Evolutionary conservation across 2,888 invertebrate genomes (phyloP).

Genomic region (Sarcophaga caerulescens): DNA sequence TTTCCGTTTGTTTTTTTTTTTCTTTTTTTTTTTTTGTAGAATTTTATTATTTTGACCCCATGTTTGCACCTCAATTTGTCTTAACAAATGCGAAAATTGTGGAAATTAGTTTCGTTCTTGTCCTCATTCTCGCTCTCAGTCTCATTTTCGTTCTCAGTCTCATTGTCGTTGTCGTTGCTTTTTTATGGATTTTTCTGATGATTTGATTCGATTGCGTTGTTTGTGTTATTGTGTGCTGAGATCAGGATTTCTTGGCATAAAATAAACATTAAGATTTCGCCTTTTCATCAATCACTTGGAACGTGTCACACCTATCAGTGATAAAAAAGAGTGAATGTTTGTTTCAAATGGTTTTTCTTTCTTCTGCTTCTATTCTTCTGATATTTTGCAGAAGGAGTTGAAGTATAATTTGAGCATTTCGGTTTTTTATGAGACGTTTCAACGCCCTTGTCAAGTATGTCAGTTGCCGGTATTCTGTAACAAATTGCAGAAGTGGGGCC

Average conservation of each 20-base stretch:
- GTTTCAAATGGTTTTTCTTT: conserved; percentile 8
- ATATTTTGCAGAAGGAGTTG: conserved; percentile 31
- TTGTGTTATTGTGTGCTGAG: not conserved
- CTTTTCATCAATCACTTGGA: conserved; percentile 79
- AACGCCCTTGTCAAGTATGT: conserved; percentile 61
- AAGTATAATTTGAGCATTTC: conserved; percentile 7
- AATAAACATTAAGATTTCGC: conserved; percentile 67
- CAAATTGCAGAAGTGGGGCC: conserved; percentile 39
- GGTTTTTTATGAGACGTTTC: conserved; percentile 22
- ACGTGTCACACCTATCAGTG: conserved; percentile 79
- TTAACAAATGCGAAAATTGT: conserved; percentile 80
- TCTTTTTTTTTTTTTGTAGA: not conserved
- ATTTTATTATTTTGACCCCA: conserved; percentile 80
- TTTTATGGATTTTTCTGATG: conserved; percentile 64
- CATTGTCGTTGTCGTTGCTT: conserved; percentile 41
- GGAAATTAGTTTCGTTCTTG: conserved; percentile 77
- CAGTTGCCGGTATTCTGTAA: conserved; percentile 63
- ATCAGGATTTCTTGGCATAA: conserved; percentile 42
- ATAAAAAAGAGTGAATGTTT: conserved; percentile 46
- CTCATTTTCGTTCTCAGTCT: not conserved
- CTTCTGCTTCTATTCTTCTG: not conserved
- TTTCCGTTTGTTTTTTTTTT: conserved; percentile 66
- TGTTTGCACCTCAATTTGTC: conserved; percentile 81
- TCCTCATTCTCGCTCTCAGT: not conserved
- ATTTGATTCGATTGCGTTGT: conserved; percentile 29